Evolutionary conservation across 2,888 invertebrate species (phyloP), one percentile per base, ranked within the genome.

Genomic region (Alentia gelatinosa): DNA sequence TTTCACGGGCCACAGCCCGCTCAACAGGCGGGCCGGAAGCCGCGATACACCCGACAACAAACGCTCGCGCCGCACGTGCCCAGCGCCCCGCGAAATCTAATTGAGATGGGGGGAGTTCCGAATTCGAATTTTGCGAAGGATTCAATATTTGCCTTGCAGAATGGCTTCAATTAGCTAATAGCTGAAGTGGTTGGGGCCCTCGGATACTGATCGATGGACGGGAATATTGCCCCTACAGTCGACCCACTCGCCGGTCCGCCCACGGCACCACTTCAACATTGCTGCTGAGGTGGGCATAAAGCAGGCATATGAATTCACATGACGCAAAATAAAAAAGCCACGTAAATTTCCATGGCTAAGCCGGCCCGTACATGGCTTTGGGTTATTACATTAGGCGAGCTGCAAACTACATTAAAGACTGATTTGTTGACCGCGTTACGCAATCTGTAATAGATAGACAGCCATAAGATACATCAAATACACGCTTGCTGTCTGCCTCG

Each of bases 131-230:
- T 37, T 79, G 37, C 37, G 79, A 19, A 30, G 15, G 23, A 35
- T 1, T 19, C 9, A 37, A 35, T 79, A 79, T 79, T 79, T 79
- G 79, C 79, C 15, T 19, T 12, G n/a, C 15, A 63, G 15, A 63
- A 63, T n/a, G 63, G 5, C 63, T 79, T 68, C 39, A 79, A 79
- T 79, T 79, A 79, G 79, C 79, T 79, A 79, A 79, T 79, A 39
- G 79, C 79, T 19, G 37, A 1, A 39, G 35, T 79, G 37, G 3
- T 79, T 26, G 30, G 7, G 9, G 19, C 47, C 63, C 23, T 26
- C n/a, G 9, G 47, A 19, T 12, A 47, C 5, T 79, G 79, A 79
- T 79, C 39, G 79, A 79, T 79, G 79, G 19, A 79, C n/a, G 5
- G 9, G 79, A 39, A 23, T 37, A 79, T 37, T 39, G 79, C n/a